These are phyloP conservation scores for Leistus spinibarbis DNA, from an alignment of 2,888 invertebrate species.

Conservation along the genomic window DNA sequence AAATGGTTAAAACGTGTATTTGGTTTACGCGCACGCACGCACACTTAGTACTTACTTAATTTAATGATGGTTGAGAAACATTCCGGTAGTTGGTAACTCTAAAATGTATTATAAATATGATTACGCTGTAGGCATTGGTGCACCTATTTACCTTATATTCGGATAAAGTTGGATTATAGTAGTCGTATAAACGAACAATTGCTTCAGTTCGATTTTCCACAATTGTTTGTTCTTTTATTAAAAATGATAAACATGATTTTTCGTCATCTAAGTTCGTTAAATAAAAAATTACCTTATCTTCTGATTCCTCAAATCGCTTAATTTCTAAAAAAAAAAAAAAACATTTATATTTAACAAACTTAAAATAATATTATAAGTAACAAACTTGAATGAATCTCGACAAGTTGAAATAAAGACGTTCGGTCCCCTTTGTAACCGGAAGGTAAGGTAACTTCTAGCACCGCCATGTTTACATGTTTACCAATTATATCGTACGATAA, in stretches of 20 bases:
- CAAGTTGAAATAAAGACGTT: slow-evolving; percentile 61
- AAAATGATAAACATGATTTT: slow-evolving; percentile 59
- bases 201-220: slow-evolving; percentile 62
- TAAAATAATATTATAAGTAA: slow-evolving; percentile 51
- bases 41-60: not conserved
- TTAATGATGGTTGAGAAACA: not conserved
- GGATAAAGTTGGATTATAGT: slow-evolving; percentile 65
- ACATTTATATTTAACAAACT: not conserved
- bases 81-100: slow-evolving; percentile 5
- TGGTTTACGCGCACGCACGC: no score
- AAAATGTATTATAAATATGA: slow-evolving; percentile 10
- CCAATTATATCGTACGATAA: slow-evolving; percentile 55
- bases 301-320: slow-evolving; percentile 61
- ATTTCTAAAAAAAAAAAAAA: slow-evolving; percentile 53
- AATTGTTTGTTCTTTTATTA: slow-evolving; percentile 57
- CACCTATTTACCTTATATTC: slow-evolving; percentile 59
- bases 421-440: slow-evolving; percentile 69
- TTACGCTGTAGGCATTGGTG: not conserved
- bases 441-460: slow-evolving; percentile 67
- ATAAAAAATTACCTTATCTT: slow-evolving; percentile 60
- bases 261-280: slow-evolving; percentile 60
- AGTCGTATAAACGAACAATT: slow-evolving; percentile 65
- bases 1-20: no score
- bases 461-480: slow-evolving; percentile 65
- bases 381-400: slow-evolving; percentile 49